Conservation (phyloP, 1,140 invertebrate species). For the Dendrolimus punctatus region DNA sequence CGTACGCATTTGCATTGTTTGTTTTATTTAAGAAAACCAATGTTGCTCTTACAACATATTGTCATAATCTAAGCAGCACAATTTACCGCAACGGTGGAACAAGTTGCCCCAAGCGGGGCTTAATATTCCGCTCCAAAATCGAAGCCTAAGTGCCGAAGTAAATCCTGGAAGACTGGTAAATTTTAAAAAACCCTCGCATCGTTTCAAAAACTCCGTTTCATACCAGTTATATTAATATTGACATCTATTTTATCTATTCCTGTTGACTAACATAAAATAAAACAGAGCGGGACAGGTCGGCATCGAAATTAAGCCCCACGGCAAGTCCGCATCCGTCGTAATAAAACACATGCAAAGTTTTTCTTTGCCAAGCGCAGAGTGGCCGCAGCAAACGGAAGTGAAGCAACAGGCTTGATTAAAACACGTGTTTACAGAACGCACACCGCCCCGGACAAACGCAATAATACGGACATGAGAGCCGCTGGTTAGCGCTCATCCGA, state of each 20-base stretch:
- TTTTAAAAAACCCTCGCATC: too few relatives aligned
- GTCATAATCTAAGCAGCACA: too few relatives aligned
- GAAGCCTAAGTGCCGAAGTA: too few relatives aligned
- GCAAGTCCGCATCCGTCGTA: slow-evolving; percentile 60
- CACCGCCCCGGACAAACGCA: slow-evolving; percentile 50
- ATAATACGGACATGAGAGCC: slow-evolving; percentile 35
- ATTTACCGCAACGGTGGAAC: too few relatives aligned
- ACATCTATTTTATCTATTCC: slow-evolving; percentile 14
- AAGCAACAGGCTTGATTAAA: slow-evolving; percentile 72
- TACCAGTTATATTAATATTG: too few relatives aligned
- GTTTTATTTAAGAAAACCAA: too few relatives aligned
- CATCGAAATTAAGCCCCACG: slow-evolving; percentile 61
- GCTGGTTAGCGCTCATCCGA: neutral
- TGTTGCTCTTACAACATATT: too few relatives aligned
- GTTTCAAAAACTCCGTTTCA: too few relatives aligned
- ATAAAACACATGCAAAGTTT: slow-evolving; percentile 72
- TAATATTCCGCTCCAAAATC: too few relatives aligned
- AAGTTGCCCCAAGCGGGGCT: too few relatives aligned
- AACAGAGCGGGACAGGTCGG: slow-evolving; percentile 40
- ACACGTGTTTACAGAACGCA: slow-evolving; percentile 69
- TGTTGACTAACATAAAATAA: slow-evolving; percentile 36
- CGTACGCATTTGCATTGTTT: too few relatives aligned
- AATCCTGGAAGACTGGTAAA: too few relatives aligned
- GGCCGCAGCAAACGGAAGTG: slow-evolving; percentile 57
- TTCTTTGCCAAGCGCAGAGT: slow-evolving; percentile 61